These are phyloP conservation scores for Sminthurinus aureus DNA, from an alignment of 2,888 invertebrate species.

Conservation along the genomic window DNA sequence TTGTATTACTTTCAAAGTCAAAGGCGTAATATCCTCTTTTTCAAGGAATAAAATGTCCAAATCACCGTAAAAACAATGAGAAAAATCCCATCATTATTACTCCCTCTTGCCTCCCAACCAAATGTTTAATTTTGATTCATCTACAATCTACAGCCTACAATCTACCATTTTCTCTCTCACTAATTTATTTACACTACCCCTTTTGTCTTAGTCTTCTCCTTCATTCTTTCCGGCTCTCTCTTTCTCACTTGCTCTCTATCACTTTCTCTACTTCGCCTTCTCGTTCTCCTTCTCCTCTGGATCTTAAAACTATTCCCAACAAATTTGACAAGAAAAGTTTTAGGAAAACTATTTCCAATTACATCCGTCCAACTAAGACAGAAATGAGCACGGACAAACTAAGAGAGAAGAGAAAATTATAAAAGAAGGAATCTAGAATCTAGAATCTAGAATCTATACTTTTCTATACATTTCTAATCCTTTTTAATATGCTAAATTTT, in stretches of 20 bases:
- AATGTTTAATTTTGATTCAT: constrained; percentile 18
- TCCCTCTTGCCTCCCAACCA: constrained; percentile 12
- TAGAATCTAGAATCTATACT: too few relatives aligned
- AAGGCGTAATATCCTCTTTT: constrained; percentile 7
- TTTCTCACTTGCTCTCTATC: constrained; percentile 5
- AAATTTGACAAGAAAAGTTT: constrained; percentile 35
- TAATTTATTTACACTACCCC: constrained; percentile 22
- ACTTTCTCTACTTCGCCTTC: background rate
- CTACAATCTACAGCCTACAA: background rate
- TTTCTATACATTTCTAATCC: too few relatives aligned
- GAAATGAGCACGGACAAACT: too few relatives aligned
- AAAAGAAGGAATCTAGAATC: too few relatives aligned
- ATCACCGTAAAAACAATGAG: constrained; percentile 36
- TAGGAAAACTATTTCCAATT: background rate
- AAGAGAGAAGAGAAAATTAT: too few relatives aligned
- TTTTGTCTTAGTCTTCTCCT: constrained; percentile 11
- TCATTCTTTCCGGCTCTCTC: background rate
- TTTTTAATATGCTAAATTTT: too few relatives aligned
- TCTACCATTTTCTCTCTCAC: background rate
- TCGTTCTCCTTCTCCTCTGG: constrained; percentile 7
- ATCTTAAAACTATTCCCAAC: constrained; percentile 18
- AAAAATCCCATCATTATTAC: constrained; percentile 26
- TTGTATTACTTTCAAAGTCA: constrained; percentile 1
- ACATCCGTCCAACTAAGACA: background rate
- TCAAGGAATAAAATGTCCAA: constrained; percentile 6